phyloP scores from a whole-genome alignment of 1,140 invertebrate species.

The Marisa cornuarietis region DNA sequence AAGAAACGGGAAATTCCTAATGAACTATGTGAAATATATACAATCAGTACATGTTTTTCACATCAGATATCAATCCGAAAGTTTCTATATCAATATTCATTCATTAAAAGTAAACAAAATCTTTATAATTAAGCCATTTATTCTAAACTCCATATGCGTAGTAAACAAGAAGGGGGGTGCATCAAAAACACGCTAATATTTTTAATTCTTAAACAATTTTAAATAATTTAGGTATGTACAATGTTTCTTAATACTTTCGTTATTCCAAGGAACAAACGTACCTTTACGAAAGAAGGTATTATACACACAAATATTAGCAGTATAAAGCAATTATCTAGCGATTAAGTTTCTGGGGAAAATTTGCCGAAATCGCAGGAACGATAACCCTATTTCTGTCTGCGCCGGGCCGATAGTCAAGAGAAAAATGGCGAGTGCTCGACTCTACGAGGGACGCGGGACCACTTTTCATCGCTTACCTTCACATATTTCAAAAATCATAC shows the following conservation, averaged over 20 bases:
- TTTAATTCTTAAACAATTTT: background rate
- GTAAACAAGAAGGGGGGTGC: background rate
- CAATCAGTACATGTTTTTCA: background rate
- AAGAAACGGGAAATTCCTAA: background rate
- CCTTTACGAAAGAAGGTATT: background rate
- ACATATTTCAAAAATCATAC: slow-evolving; percentile 35
- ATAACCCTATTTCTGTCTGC: slow-evolving; percentile 26
- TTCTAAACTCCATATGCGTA: background rate
- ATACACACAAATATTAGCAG: background rate
- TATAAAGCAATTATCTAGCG: background rate
- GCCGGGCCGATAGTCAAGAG: background rate
- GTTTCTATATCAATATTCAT: background rate
- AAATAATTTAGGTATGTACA: background rate
- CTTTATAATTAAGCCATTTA: background rate
- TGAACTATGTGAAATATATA: background rate
- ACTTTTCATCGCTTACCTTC: slow-evolving; percentile 35
- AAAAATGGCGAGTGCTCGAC: slow-evolving; percentile 11
- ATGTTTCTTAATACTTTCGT: background rate
- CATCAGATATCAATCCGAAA: background rate
- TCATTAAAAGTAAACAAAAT: background rate
- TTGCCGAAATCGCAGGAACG: slow-evolving; percentile 23
- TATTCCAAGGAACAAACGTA: background rate
- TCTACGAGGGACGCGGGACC: background rate
- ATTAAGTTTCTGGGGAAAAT: slow-evolving; percentile 19
- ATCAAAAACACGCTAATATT: background rate